Evolutionary conservation across 2,888 invertebrate genomes (phyloP).

Genomic region (Rhodophaea formosa): DNA sequence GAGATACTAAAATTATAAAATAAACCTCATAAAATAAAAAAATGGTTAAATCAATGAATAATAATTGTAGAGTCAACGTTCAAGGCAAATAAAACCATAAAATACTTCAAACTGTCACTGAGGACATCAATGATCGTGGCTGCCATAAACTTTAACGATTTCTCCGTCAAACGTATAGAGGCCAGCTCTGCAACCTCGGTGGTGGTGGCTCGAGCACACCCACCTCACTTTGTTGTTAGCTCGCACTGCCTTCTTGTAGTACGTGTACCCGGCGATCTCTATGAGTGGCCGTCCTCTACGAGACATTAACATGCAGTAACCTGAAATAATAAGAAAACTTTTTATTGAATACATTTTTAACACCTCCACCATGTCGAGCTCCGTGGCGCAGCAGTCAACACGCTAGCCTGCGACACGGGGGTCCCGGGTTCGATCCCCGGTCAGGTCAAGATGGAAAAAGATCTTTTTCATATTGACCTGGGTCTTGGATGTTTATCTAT

Average conservation of each 20-base stretch:
- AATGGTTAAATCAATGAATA: too few species aligned
- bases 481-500: too few species aligned
- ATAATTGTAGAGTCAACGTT: too few species aligned
- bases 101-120: not conserved
- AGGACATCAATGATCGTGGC: not conserved
- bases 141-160: not conserved
- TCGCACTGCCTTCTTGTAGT: constrained; percentile 20
- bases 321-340: not conserved
- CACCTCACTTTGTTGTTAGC: constrained; percentile 35
- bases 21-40: too few species aligned
- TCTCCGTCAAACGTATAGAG: constrained; percentile 34
- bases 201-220: constrained; percentile 41
- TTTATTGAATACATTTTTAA: not conserved
- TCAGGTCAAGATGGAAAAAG: too few species aligned
- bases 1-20: too few species aligned
- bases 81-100: not conserved
- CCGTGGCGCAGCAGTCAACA: too few species aligned
- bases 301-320: not conserved
- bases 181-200: constrained; percentile 37
- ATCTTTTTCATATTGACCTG: too few species aligned
- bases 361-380: not conserved
- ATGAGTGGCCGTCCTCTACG: constrained; percentile 19
- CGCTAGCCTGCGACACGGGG: too few species aligned
- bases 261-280: constrained; percentile 18
- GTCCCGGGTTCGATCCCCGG: too few species aligned